Evolutionary conservation across 1,140 invertebrate genomes (phyloP), one percentile per base, ranked within the genome.

Genomic region (Sesamia nonagrioides): DNA sequence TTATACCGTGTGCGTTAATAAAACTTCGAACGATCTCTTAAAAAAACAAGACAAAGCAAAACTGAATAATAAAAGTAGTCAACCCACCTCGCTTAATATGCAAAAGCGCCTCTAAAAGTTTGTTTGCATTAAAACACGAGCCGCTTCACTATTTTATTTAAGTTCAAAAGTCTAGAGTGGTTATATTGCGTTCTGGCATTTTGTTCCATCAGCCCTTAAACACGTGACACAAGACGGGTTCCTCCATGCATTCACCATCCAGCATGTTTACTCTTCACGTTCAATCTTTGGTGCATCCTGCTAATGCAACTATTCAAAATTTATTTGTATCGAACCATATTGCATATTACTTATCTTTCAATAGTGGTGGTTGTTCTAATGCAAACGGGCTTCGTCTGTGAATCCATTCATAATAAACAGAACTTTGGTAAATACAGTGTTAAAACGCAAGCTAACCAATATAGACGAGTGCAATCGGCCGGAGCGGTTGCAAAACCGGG

Each of bases 41-140:
- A 81, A 87, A 84, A 88, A 90, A 89, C 88, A 89, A 95, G 92
- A 94, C 92, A 93, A 94, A 92, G 91, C 93, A 95, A 95, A 94
- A 91, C 91, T 95, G 92, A 95, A 91, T 89, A 91, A 91, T 81
- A 91, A 91, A 92, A 91, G 93, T 95, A 95, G 93, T 91, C 92
- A 93, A 93, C 92, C 93, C 93, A 95, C 93, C 93, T 94, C 92
- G 92, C 93, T 95, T 95, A 90, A 94, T 95, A 95, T 95, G 93
- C 93, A 95, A 95, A 93, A 91, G 93, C 92, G 93, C 93, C 93
- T 95, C 91, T 79, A 91, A 93, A 94, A 94, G 92, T 95, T 95
- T 94, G 92, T 95, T 95, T 95, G 93, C 93, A 95, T 95, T 95
- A 95, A 92, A 95, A 95, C 93, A 95, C 92, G 88, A 94, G 92